phyloP scores from a whole-genome alignment of 2,113 vertebrate genomes.

The Alectura lathami region DNA sequence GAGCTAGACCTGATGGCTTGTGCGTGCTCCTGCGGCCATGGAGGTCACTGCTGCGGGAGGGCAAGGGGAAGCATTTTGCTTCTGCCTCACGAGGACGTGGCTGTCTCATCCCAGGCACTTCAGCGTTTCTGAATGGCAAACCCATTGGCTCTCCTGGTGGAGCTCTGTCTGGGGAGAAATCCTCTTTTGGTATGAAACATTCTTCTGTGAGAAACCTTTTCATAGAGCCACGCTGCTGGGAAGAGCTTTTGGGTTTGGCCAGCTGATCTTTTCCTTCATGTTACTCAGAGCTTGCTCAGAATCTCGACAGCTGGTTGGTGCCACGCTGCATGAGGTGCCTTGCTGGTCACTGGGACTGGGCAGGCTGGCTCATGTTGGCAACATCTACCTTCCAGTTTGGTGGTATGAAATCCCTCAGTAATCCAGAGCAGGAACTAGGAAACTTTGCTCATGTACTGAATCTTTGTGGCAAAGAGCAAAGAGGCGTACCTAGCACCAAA shows the following conservation, averaged over 20 bases:
- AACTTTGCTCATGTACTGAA: neutral
- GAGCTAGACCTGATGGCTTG: neutral
- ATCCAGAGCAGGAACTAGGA: neutral
- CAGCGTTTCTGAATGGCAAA: neutral
- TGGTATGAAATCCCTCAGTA: neutral
- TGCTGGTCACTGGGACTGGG: neutral
- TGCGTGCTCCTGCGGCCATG: rapidly evolving
- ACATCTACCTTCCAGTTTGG: neutral
- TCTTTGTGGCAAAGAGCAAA: neutral
- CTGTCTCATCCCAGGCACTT: neutral
- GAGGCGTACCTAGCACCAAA: neutral
- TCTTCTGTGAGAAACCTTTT: neutral
- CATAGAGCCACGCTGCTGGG: neutral
- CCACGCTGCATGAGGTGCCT: neutral
- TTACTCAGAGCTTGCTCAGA: neutral
- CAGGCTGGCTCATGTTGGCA: neutral
- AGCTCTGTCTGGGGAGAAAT: neutral
- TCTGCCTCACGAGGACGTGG: neutral
- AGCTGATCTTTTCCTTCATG: rapidly evolving
- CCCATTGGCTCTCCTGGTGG: neutral
- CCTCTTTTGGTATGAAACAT: neutral
- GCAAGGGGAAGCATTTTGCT: rapidly evolving
- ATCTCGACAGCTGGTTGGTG: neutral
- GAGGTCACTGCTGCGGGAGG: neutral
- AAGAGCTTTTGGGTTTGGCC: neutral